A percentile compares a stretch with the other conserved stretches of the same genome.
Conservation (phyloP, 2,888 invertebrate species). For the Brachyopa scutellaris region DNA sequence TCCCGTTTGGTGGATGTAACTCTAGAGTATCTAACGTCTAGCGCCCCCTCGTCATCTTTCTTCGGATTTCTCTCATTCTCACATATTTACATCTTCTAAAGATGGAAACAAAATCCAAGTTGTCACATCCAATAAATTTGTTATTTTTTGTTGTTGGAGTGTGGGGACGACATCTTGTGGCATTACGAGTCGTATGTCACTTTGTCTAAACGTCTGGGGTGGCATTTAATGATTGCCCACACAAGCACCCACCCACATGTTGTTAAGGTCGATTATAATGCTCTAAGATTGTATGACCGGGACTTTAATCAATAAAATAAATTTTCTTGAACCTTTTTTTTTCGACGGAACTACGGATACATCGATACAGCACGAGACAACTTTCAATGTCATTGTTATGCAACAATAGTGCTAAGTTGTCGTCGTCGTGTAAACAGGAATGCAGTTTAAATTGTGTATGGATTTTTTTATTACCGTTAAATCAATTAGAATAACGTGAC, state of each 20-base stretch:
- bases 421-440: conserved; percentile 6
- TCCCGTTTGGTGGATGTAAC: conserved; percentile 3
- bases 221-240: conserved; percentile 42
- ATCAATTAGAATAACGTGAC: conserved; percentile 17
- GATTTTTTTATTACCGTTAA: too few species aligned
- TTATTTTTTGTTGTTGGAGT: not conserved
- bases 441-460: too few species aligned
- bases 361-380: not conserved
- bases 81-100: conserved; percentile 24
- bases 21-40: conserved; percentile 5
- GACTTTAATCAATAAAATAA: conserved; percentile 24
- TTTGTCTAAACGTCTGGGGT: conserved; percentile 39
- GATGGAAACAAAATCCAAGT: conserved; percentile 32
- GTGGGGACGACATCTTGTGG: conserved; percentile 16
- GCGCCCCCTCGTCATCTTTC: conserved; percentile 8
- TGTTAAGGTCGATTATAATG: conserved; percentile 31
- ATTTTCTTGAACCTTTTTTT: conserved; percentile 14
- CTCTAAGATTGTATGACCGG: not conserved
- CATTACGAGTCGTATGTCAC: conserved; percentile 40
- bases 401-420: too few species aligned
- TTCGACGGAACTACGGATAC: not conserved
- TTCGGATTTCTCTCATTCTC: too few species aligned
- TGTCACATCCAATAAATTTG: conserved; percentile 50
- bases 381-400: conserved; percentile 56
- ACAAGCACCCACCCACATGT: conserved; percentile 41